phyloP scores from a whole-genome alignment of 2,797 vertebrate species.

The Lycodopsis pacificus region DNA sequence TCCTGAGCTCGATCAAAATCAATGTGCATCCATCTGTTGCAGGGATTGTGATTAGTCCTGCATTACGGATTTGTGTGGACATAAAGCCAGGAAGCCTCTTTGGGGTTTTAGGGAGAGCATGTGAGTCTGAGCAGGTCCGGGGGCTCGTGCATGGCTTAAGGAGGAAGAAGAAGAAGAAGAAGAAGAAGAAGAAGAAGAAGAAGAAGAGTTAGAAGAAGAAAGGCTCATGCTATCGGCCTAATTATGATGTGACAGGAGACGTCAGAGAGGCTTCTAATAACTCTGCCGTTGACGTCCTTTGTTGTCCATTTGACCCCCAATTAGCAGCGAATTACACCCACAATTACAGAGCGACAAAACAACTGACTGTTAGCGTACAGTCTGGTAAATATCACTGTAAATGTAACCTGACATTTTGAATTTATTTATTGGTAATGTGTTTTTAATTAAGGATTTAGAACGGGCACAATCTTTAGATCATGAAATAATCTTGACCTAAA shows the following conservation, averaged over 20 bases:
- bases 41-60: conserved; percentile 10
- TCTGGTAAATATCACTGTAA: background rate
- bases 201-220: background rate
- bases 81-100: background rate
- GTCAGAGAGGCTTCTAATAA: conserved; percentile 19
- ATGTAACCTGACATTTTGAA: no score
- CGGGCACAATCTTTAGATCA: background rate
- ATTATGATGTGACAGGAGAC: conserved; percentile 58
- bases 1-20: background rate
- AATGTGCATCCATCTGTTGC: conserved; percentile 5
- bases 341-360: background rate
- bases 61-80: background rate
- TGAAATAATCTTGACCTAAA: background rate
- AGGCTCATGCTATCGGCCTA: conserved; percentile 52
- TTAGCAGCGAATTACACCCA: conserved; percentile 46
- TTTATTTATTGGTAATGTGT: background rate
- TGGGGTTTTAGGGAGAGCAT: background rate
- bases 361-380: background rate
- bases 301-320: conserved; percentile 50
- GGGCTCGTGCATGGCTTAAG: conserved; percentile 45
- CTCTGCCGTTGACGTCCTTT: conserved; percentile 23
- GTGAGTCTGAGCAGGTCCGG: conserved; percentile 12
- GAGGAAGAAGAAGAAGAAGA: background rate
- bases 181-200: background rate
- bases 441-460: background rate